These are phyloP conservation scores for Poecilobothrus nobilitatus DNA, from an alignment of 2,888 invertebrate genomes.

Conservation along the genomic window DNA sequence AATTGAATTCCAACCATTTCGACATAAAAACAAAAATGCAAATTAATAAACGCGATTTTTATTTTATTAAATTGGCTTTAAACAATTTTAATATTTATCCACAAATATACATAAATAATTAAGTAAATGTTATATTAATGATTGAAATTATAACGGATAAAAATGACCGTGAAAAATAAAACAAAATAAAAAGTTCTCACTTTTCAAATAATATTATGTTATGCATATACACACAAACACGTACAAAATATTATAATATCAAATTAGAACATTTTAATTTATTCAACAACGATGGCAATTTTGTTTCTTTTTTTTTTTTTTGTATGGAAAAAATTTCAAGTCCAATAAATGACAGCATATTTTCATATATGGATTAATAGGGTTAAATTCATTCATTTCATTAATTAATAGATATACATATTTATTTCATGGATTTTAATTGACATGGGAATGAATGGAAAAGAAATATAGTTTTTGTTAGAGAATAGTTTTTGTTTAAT, in stretches of 20 bases:
- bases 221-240: background rate
- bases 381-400: background rate
- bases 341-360: too few relatives aligned
- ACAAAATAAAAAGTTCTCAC: background rate
- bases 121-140: background rate
- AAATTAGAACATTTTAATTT: background rate
- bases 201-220: background rate
- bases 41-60: too few relatives aligned
- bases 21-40: too few relatives aligned
- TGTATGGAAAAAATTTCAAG: too few relatives aligned
- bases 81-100: too few relatives aligned
- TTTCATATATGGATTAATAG: background rate
- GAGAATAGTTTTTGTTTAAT: too few relatives aligned
- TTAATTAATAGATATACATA: background rate
- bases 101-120: too few relatives aligned
- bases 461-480: background rate
- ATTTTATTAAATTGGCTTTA: too few relatives aligned
- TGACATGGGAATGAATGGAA: background rate
- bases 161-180: background rate
- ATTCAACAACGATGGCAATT: background rate
- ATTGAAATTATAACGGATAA: background rate
- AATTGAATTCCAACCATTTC: too few relatives aligned
- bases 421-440: background rate
- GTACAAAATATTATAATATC: background rate
- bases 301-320: too few relatives aligned